A percentile compares a stretch with the other conserved stretches of the same genome.
phyloP scores from a whole-genome alignment of 2,888 invertebrate genomes.

The Diachrysia chrysitis region DNA sequence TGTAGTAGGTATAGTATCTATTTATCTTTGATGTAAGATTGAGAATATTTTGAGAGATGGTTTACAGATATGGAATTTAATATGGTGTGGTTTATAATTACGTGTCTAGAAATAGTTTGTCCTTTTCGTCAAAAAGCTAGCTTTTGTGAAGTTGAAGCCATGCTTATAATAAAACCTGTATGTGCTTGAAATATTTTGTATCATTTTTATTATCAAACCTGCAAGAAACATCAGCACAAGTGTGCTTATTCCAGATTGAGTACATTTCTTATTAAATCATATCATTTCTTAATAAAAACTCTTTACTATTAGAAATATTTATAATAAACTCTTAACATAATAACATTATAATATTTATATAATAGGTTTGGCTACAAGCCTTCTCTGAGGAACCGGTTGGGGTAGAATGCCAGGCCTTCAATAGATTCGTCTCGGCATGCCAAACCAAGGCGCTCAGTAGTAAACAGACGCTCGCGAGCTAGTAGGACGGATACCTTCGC shows the following conservation, averaged over 20 bases:
- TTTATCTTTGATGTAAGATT: slow-evolving; percentile 52
- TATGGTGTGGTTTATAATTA: slow-evolving; percentile 49
- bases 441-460: slow-evolving; percentile 95
- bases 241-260: no score
- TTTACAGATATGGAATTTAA: slow-evolving; percentile 66
- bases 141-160: slow-evolving; percentile 75
- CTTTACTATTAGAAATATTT: slow-evolving; percentile 35
- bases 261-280: no score
- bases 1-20: slow-evolving; percentile 42
- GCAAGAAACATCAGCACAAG: no score
- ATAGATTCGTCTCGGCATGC: slow-evolving; percentile 98
- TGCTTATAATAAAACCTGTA: slow-evolving; percentile 75
- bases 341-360: slow-evolving; percentile 47
- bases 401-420: slow-evolving; percentile 98
- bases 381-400: slow-evolving; percentile 93
- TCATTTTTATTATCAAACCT: slow-evolving; percentile 41
- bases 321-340: slow-evolving; percentile 59
- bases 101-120: slow-evolving; percentile 40
- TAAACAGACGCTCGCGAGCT: slow-evolving; percentile 96
- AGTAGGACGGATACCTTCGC: slow-evolving; percentile 96
- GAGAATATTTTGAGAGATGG: slow-evolving; percentile 79
- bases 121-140: slow-evolving; percentile 60
- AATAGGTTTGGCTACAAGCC: slow-evolving; percentile 60
- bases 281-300: slow-evolving; percentile 24
- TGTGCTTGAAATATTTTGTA: slow-evolving; percentile 67